These are phyloP conservation scores for Megaceryle torquata DNA, from an alignment of 2,113 vertebrate species.

Conservation along the genomic window DNA sequence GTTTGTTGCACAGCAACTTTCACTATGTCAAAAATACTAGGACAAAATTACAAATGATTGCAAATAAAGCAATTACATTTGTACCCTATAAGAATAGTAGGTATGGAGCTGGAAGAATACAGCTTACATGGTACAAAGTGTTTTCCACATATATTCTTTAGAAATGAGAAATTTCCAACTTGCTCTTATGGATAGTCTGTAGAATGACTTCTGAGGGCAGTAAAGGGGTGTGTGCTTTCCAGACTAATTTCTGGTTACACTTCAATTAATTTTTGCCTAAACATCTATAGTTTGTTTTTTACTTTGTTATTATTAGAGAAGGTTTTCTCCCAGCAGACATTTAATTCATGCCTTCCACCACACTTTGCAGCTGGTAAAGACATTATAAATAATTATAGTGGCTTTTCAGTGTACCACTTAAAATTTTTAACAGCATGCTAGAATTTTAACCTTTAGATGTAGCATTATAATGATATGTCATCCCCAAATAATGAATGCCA, in stretches of 20 bases:
- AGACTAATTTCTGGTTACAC: neutral
- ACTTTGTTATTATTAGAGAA: neutral
- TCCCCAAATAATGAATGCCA: constrained; percentile 63
- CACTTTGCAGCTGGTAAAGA: constrained; percentile 56
- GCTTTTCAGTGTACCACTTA: constrained; percentile 46
- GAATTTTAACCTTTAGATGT: constrained; percentile 63
- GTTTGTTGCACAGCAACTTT: neutral
- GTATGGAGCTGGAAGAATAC: neutral
- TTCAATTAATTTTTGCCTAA: constrained; percentile 7
- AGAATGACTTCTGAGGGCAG: neutral
- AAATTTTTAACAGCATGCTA: constrained; percentile 28
- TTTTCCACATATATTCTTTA: neutral
- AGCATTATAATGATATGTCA: constrained; percentile 55
- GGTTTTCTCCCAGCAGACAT: constrained; percentile 9
- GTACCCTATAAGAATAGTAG: neutral
- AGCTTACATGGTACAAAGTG: neutral
- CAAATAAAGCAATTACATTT: neutral
- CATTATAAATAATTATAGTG: constrained; percentile 63
- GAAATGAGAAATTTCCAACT: neutral
- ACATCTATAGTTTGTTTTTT: neutral
- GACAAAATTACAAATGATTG: neutral
- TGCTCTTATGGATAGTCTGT: neutral
- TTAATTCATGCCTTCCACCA: constrained; percentile 15
- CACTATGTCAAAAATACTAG: neutral
- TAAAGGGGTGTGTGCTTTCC: neutral